These are phyloP conservation scores for Drosophila ananassae DNA, from an alignment of 1,140 invertebrate genomes.

Conservation along the genomic window DNA sequence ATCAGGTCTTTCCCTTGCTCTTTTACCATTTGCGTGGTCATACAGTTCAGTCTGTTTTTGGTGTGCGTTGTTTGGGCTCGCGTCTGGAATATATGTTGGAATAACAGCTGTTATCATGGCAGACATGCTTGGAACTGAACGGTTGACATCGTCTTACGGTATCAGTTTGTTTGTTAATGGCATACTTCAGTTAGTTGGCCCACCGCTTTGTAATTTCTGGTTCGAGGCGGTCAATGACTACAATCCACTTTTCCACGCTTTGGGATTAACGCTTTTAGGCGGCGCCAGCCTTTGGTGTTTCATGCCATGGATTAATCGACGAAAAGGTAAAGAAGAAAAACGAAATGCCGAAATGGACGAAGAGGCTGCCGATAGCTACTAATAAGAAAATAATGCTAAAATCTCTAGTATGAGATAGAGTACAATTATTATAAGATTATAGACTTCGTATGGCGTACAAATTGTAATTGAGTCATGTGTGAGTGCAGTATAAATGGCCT, in stretches of 20 bases:
- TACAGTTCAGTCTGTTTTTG: constrained; percentile 87
- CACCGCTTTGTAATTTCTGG: constrained; percentile 90
- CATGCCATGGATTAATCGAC: constrained; percentile 87
- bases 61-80: constrained; percentile 91
- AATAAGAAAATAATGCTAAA: constrained; percentile 11
- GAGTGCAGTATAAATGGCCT: constrained; percentile 6
- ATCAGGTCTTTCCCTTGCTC: constrained; percentile 89
- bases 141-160: constrained; percentile 93
- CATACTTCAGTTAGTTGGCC: constrained; percentile 90
- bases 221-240: constrained; percentile 88
- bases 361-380: constrained; percentile 56
- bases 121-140: constrained; percentile 92
- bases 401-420: constrained; percentile 38
- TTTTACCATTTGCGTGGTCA: constrained; percentile 87
- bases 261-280: constrained; percentile 90
- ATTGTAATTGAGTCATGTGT: constrained; percentile 15
- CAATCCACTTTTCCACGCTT: constrained; percentile 88
- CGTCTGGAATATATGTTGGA: constrained; percentile 93
- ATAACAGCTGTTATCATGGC: constrained; percentile 94
- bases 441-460: constrained; percentile 66
- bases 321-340: constrained; percentile 65
- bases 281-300: constrained; percentile 90
- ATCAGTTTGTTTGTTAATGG: constrained; percentile 94
- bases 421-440: constrained; percentile 71
- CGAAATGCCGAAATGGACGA: constrained; percentile 59